phyloP scores from a whole-genome alignment of 2,888 invertebrate genomes.

The Ormyrus thymus region DNA sequence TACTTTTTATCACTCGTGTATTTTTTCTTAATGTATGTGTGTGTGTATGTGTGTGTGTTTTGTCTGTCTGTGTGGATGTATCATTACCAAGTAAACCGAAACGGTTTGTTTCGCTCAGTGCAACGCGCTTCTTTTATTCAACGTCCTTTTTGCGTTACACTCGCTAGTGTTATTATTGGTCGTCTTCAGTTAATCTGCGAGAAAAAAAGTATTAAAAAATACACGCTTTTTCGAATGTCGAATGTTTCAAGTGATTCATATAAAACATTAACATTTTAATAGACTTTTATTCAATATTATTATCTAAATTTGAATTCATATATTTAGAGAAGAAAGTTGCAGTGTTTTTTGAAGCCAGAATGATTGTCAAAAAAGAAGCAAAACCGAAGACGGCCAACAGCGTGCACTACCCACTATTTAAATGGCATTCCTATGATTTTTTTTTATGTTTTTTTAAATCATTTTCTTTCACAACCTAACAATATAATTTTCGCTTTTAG shows the following conservation, averaged over 20 bases:
- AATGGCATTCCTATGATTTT: slow-evolving; percentile 32
- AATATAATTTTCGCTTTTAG: slow-evolving; percentile 47
- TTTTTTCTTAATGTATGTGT: slow-evolving; percentile 19
- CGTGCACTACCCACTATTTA: slow-evolving; percentile 32
- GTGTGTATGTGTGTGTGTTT: slow-evolving; percentile 14
- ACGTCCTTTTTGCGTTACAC: slow-evolving; percentile 21
- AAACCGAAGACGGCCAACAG: slow-evolving; percentile 48
- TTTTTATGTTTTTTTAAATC: slow-evolving; percentile 42
- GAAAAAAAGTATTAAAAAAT: slow-evolving; percentile 14
- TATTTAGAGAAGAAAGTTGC: slow-evolving; percentile 1
- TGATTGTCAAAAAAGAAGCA: slow-evolving; percentile 44
- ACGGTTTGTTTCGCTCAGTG: slow-evolving; percentile 19
- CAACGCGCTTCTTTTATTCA: slow-evolving; percentile 16
- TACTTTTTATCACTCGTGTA: slow-evolving; percentile 45
- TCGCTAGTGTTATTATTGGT: slow-evolving; percentile 17
- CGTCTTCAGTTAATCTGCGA: slow-evolving; percentile 44
- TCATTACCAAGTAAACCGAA: slow-evolving; percentile 35
- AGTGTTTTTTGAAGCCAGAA: slow-evolving; percentile 3
- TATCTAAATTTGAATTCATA: slow-evolving; percentile 15
- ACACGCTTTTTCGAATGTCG: background rate
- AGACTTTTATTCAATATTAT: slow-evolving; percentile 10
- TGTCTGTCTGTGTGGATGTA: slow-evolving; percentile 21
- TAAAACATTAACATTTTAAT: slow-evolving; percentile 32
- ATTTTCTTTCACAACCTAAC: slow-evolving; percentile 62
- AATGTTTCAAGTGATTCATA: background rate